These are phyloP conservation scores for Meriones unguiculatus DNA, from an alignment of 2,113 vertebrate species.

Conservation along the genomic window DNA sequence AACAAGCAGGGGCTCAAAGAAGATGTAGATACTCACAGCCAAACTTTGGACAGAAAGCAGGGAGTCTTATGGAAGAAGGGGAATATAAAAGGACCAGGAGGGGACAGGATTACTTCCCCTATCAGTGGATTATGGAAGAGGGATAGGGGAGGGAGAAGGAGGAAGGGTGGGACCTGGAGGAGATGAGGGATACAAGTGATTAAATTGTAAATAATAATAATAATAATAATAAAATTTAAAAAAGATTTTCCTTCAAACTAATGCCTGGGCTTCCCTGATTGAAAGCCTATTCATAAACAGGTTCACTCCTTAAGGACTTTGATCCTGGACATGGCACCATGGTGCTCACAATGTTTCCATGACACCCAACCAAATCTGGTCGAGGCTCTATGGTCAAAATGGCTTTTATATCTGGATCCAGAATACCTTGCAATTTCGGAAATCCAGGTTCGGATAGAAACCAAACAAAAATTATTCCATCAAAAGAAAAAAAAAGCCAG, in stretches of 20 bases:
- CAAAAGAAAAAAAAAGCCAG: background rate
- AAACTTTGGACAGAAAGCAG: too few species aligned
- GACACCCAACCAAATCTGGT: background rate
- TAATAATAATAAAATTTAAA: too few species aligned
- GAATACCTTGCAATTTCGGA: background rate
- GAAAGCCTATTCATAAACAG: background rate
- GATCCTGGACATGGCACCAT: background rate
- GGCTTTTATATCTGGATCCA: background rate
- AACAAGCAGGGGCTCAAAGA: too few species aligned
- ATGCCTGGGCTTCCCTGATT: background rate
- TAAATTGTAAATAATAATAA: too few species aligned
- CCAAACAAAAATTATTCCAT: background rate
- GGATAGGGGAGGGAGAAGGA: too few species aligned
- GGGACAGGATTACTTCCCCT: too few species aligned
- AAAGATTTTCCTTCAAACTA: background rate
- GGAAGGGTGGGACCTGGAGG: too few species aligned
- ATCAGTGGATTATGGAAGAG: too few species aligned
- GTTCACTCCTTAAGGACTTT: background rate
- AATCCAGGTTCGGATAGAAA: background rate
- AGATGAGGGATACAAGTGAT: too few species aligned
- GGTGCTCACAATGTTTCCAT: background rate
- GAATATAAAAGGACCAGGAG: too few species aligned
- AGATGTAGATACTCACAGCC: too few species aligned
- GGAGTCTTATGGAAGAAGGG: too few species aligned
- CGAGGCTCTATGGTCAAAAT: background rate